phyloP scores from a whole-genome alignment of 2,797 vertebrate species.

The Pitangus sulphuratus region DNA sequence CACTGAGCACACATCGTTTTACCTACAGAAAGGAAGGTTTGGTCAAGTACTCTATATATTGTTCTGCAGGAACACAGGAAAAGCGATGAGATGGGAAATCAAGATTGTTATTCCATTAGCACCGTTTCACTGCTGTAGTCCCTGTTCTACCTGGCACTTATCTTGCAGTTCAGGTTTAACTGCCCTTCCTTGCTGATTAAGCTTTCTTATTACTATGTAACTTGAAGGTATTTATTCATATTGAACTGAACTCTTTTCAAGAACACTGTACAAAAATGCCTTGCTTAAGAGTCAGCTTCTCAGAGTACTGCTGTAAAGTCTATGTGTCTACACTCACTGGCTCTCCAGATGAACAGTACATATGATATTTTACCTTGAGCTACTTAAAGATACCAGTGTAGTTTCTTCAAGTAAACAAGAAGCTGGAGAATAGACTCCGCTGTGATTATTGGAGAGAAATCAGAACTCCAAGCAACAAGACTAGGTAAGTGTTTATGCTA shows the following conservation, averaged over 20 bases:
- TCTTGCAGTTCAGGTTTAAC: slow-evolving; percentile 1
- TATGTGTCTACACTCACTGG: not conserved
- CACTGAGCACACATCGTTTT: not conserved
- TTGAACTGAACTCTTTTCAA: not conserved
- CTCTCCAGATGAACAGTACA: not conserved
- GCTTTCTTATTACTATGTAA: not conserved
- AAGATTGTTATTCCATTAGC: not conserved
- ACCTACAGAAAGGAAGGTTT: not conserved
- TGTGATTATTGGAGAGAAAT: not conserved
- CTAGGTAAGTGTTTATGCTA: not conserved
- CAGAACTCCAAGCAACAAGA: not conserved
- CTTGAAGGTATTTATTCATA: not conserved
- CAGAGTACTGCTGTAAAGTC: not conserved
- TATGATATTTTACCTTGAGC: not conserved
- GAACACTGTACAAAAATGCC: not conserved
- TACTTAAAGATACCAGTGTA: not conserved
- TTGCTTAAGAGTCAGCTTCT: not conserved
- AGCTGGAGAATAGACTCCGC: not conserved
- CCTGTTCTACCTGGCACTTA: not conserved
- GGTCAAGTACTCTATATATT: not conserved
- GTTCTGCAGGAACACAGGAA: not conserved
- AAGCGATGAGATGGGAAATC: not conserved
- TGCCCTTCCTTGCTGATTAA: not conserved
- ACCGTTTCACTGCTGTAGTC: not conserved
- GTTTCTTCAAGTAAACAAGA: not conserved